Conservation (phyloP, 2,797 vertebrate species). For the Hippocampus kuda region DNA sequence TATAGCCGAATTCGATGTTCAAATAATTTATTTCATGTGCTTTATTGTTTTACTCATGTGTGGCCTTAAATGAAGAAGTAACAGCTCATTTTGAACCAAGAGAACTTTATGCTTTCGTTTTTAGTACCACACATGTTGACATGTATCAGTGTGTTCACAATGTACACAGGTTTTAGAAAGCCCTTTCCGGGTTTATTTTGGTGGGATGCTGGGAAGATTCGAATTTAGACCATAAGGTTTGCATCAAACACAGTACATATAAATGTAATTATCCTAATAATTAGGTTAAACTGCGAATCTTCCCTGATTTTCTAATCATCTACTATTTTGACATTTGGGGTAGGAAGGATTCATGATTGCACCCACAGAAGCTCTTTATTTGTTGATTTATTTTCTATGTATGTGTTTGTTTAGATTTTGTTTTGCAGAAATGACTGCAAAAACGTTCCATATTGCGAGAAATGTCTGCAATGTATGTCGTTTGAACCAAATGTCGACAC, state of each 20-base stretch:
- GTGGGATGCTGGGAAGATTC: background rate
- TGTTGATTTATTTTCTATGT: too few relatives aligned
- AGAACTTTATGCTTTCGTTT: background rate
- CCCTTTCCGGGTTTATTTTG: background rate
- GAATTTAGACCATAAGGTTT: background rate
- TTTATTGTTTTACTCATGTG: background rate
- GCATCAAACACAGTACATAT: background rate
- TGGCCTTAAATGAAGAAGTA: background rate
- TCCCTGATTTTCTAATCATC: background rate
- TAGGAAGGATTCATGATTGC: too few relatives aligned
- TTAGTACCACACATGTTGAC: background rate
- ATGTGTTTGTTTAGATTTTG: too few relatives aligned
- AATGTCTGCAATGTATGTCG: background rate
- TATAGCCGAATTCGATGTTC: background rate
- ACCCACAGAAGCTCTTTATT: too few relatives aligned
- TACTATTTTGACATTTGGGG: background rate
- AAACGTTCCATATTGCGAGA: background rate
- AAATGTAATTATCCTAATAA: background rate
- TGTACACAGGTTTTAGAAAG: background rate
- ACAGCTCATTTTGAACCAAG: slow-evolving; percentile 1
- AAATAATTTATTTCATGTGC: background rate
- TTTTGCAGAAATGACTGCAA: background rate
- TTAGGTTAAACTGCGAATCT: background rate
- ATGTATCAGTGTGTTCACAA: background rate
- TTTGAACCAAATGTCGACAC: background rate